phyloP scores from a whole-genome alignment of 2,113 vertebrate genomes.

The Melanotaenia duboulayi region DNA sequence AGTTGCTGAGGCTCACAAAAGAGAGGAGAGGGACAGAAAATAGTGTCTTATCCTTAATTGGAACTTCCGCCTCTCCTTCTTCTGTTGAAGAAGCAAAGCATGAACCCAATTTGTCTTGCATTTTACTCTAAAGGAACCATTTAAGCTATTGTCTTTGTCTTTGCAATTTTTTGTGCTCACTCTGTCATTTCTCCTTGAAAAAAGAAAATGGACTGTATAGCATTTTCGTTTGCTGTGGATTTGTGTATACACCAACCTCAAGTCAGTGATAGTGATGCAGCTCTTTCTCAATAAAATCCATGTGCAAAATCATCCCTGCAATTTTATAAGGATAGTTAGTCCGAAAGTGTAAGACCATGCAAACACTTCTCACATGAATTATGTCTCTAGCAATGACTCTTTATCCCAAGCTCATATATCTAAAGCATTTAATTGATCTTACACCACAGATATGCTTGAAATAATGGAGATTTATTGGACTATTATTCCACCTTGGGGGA shows the following conservation, averaged over 20 bases:
- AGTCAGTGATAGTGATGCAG: neutral
- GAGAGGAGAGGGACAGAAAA: constrained; percentile 70
- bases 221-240: neutral
- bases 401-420: constrained; percentile 23
- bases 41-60: constrained; percentile 78
- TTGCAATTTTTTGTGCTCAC: neutral
- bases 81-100: constrained; percentile 47
- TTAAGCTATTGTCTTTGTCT: constrained; percentile 32
- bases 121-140: neutral
- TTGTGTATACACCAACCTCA: constrained; percentile 18
- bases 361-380: constrained; percentile 8
- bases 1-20: constrained; percentile 81
- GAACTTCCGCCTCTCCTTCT: constrained; percentile 65
- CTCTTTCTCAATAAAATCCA: neutral
- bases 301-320: neutral
- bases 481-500: too few species aligned
- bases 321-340: neutral
- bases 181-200: constrained; percentile 5
- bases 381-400: constrained; percentile 21
- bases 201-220: neutral
- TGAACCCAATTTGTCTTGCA: constrained; percentile 24
- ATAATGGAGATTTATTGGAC: constrained; percentile 3
- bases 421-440: constrained; percentile 24
- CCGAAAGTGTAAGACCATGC: neutral
- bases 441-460: constrained; percentile 45